A percentile compares a stretch with the other conserved stretches of the same genome.
Evolutionary conservation across 2,888 invertebrate genomes (phyloP).

Genomic region (Eupithecia centaureata): DNA sequence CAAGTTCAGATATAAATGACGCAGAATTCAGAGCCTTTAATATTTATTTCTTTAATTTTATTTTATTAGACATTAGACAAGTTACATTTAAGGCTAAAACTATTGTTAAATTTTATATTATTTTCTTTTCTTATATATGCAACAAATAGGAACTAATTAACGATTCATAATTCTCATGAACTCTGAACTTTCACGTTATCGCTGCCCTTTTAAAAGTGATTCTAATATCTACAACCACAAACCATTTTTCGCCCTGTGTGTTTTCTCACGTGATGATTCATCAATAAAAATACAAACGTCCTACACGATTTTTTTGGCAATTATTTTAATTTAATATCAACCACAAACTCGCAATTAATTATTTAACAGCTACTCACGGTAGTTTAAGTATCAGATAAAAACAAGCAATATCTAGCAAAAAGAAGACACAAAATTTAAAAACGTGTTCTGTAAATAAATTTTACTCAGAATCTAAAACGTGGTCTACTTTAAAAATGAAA

Average conservation of each 20-base stretch:
- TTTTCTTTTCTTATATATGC: too few relatives aligned
- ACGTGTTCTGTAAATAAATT: too few relatives aligned
- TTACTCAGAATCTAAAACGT: too few relatives aligned
- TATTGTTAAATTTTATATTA: too few relatives aligned
- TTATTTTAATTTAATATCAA: slow-evolving; percentile 7
- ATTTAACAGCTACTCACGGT: neutral
- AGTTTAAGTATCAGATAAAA: neutral
- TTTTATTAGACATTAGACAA: too few relatives aligned
- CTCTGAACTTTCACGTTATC: slow-evolving; percentile 4
- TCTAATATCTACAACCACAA: slow-evolving; percentile 46
- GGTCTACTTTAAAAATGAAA: neutral
- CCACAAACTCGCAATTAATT: neutral
- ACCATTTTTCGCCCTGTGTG: slow-evolving; percentile 51
- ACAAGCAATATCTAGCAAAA: too few relatives aligned
- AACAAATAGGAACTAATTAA: neutral
- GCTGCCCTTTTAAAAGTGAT: slow-evolving; percentile 17
- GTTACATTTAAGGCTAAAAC: too few relatives aligned
- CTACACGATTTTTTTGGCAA: neutral
- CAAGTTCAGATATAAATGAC: too few relatives aligned
- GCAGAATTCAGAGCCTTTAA: too few relatives aligned
- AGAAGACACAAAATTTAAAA: too few relatives aligned
- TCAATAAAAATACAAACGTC: slow-evolving; percentile 4
- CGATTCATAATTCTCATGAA: neutral
- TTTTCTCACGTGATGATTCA: slow-evolving; percentile 50
- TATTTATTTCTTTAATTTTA: too few relatives aligned